Evolutionary conservation across 53 echinoderm and acorn worm genomes (phyloP), one percentile per base, ranked within the genome.

Genomic region (Temnopleurus reevesii): DNA sequence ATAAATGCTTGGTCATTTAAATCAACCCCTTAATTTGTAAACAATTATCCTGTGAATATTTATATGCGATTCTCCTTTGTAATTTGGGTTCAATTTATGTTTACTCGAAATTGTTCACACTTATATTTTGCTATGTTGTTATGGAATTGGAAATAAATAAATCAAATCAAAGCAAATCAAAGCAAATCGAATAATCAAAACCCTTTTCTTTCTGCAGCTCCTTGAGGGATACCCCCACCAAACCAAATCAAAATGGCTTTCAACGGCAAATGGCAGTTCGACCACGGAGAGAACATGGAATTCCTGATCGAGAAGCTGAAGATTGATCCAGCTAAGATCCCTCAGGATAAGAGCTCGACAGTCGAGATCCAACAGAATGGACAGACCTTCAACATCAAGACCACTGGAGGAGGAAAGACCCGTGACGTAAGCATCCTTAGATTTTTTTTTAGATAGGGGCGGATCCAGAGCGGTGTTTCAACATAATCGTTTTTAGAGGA

Each of bases 261-360:
- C 64, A 90, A 76, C 30, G 95, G 95, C 81, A 95, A 92, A 89
- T 95, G 95, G 95, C 84, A 65, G 21, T 93, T 92, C 65, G 89
- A 89, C 90, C 93, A 92, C 79, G 92, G 92, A 5, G 95, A 95
- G 81, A 90, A 90, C 71, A 93, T 95, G 90, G 89, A 76, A 19
- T 90, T 89, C 10, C 63, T 95, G 4, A 38, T 93, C 2, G 88
- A 95, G 77, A 90, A 87, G 59, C 89, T 93, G 12, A 92, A 93
- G 35, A 84, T 95, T 2, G 92, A 93, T 43, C 90, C 93, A 2
- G 90, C 94, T 59, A 95, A 95, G 79, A 92, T 92, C 31, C 95
- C 95, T 4, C 19, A 77, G 8, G 95, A 95, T 59, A 90, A 87
- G 36, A 90, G 89, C 89, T 55, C 93, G 21, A 95, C 95, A 45